Conservation (phyloP, 2,113 vertebrate species). For the Leuciscus idus region DNA sequence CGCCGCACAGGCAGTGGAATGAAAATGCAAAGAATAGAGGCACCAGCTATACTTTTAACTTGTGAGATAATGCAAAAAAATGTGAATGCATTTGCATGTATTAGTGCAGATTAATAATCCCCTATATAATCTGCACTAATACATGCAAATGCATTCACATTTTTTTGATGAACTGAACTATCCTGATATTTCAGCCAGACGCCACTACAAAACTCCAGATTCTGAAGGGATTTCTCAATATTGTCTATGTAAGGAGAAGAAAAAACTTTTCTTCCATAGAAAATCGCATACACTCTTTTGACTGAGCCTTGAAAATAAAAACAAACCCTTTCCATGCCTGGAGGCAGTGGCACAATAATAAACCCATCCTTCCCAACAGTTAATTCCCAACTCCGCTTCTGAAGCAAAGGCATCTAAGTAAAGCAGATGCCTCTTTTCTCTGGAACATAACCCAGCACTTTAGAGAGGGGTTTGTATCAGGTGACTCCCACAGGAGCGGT, state of each 20-base stretch:
- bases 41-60: background rate
- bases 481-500: background rate
- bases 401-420: constrained; percentile 1
- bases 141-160: no score
- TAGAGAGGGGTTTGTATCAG: constrained; percentile 17
- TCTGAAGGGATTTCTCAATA: background rate
- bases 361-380: background rate
- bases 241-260: background rate
- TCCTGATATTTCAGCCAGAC: no score
- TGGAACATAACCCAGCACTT: background rate
- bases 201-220: background rate
- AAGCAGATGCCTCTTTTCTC: constrained; percentile 7
- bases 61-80: background rate
- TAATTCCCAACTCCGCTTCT: background rate
- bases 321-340: background rate
- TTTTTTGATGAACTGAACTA: no score
- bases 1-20: background rate
- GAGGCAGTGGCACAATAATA: constrained; percentile 12
- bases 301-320: background rate
- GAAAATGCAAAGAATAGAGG: background rate
- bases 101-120: no score
- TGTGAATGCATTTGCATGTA: no score
- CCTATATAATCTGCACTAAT: no score
- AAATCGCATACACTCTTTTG: constrained; percentile 1
- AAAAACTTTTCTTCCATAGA: background rate